Evolutionary conservation across 2,888 invertebrate species (phyloP), one percentile per base, ranked within the genome.

Genomic region (Xestia ashworthii): DNA sequence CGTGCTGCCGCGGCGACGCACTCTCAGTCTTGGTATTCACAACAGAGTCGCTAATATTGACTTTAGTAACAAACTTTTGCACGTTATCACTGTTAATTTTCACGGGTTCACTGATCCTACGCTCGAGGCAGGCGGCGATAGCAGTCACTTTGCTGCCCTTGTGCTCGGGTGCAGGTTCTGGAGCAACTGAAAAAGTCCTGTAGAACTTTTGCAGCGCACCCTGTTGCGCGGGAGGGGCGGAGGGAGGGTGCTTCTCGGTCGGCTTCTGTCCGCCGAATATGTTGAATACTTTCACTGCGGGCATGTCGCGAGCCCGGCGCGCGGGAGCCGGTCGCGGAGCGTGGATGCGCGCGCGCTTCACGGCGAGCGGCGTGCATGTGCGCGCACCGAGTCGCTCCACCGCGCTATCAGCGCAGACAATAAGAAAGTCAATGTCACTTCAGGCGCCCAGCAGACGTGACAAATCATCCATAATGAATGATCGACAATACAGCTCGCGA

Each of bases 201-300:
- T 97, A 97, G 92, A 97, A 96, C 89, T 95, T 96, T 93, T 97
- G 97, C 90, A 96, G 93, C 60, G 96, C 94, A 91, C 93, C 93
- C 79, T 91, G 93, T 80, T 92, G 92, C 81, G 94, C 88, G 92
- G 94, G 92, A 92, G 94, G 88, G 88, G 94, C 81, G 82, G 92
- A 84, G 83, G 93, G 76, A 81, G 89, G 92, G 88, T 94, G 95
- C 89, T 95, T 96, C 92, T 96, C 96, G 93, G 95, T 91, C 93
- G 96, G 95, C 95, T 96, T 96, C 95, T 96, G 96, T 90, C 95
- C 95, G 93, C 96, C 96, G 95, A 96, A 96, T 96, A 96, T 95
- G 92, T 94, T 95, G 92, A 96, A 96, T 92, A 96, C 96, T 96
- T 96, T 96, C 96, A 96, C 96, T 95, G 95, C 96, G 96, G 96